Base-by-base conservation (phyloP, 2,797 vertebrate species). In the Brotula barbata region DNA sequence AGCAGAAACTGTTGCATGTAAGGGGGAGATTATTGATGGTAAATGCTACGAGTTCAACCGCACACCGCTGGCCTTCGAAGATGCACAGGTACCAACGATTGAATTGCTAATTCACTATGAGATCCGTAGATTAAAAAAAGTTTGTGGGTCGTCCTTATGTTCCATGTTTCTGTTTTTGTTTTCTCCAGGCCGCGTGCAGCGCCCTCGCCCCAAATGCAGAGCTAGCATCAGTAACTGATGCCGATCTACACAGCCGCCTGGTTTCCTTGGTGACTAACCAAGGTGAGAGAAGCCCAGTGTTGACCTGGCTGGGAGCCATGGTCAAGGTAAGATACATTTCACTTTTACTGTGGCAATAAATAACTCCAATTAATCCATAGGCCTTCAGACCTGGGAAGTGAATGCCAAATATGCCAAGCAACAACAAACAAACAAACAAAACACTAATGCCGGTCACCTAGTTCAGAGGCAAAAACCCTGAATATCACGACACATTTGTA, bases 301-400 rank as follows among this genome's bases (percentile, higher is more conserved):
- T 87, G 53, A 91, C 87, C 46, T 92, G 91, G 91, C 58, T 92
- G 8, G 91, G 91, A 49, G 91, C 62, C 55, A 81, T 12, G 1
- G 49, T 89, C 46, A 78, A 87, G 87, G 90, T 73, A 77, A 80
- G 80, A 73, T 47, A 3, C 34, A 7, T 10, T 14, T n/a, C n/a
- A n/a, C n/a, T n/a, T n/a, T n/a, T n/a, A n/a, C n/a, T n/a, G n/a
- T n/a, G n/a, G n/a, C n/a, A n/a, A n/a, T n/a, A n/a, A n/a, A n/a
- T n/a, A n/a, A n/a, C n/a, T n/a, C n/a, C n/a, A n/a, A n/a, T n/a
- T n/a, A n/a, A n/a, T n/a, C n/a, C n/a, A n/a, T n/a, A n/a, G n/a
- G n/a, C n/a, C n/a, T n/a, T n/a, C n/a, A n/a, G n/a, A n/a, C n/a
- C n/a, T n/a, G n/a, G n/a, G n/a, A n/a, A n/a, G n/a, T n/a, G n/a